phyloP scores from a whole-genome alignment of 2,113 vertebrate genomes.

The Sciurus niger region DNA sequence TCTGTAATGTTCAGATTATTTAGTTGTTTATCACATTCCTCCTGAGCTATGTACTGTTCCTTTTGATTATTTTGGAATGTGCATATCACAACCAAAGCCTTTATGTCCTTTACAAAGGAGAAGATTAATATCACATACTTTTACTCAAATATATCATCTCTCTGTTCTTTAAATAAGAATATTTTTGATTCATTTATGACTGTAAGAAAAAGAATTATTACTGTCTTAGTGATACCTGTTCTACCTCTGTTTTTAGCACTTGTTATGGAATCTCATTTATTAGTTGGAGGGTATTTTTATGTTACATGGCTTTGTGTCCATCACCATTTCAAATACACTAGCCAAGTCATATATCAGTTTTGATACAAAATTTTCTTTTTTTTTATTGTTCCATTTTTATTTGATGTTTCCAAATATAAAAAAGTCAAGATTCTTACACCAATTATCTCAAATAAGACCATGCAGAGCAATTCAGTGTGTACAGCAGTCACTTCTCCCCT shows the following conservation, averaged over 20 bases:
- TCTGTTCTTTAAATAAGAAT: not conserved
- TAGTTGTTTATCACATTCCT: not conserved
- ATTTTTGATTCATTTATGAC: not conserved
- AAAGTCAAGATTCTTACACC: too few relatives aligned
- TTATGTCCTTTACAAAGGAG: not conserved
- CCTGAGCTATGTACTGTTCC: not conserved
- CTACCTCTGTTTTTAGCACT: conserved; percentile 12
- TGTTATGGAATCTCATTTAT: not conserved
- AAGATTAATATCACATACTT: not conserved
- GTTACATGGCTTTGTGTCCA: not conserved
- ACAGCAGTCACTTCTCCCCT: too few relatives aligned
- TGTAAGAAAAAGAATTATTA: not conserved
- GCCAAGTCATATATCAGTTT: not conserved
- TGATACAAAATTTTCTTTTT: not conserved
- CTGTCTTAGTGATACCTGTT: not conserved
- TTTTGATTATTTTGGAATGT: not conserved
- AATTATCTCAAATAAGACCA: too few relatives aligned
- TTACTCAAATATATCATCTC: not conserved
- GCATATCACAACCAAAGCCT: not conserved
- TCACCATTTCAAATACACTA: not conserved
- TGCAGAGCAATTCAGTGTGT: too few relatives aligned
- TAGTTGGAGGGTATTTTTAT: not conserved
- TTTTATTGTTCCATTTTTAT: too few relatives aligned
- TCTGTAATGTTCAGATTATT: not conserved
- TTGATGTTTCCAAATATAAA: too few relatives aligned